Conservation (phyloP, 2,113 vertebrate species). For the Toxotes chatareus region DNA sequence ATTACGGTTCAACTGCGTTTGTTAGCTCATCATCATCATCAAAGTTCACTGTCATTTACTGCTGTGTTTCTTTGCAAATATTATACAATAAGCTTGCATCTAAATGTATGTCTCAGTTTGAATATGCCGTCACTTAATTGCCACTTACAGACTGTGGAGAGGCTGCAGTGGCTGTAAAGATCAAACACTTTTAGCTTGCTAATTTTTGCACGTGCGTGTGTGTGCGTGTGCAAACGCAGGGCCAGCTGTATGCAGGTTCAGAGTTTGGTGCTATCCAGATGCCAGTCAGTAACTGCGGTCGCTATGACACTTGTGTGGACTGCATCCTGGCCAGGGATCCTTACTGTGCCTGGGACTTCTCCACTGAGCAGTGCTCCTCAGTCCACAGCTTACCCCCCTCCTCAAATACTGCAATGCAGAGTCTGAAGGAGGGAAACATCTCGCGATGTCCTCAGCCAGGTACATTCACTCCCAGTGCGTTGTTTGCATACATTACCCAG, state of each 20-base stretch:
- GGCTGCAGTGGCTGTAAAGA: neutral
- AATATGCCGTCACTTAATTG: constrained; percentile 17
- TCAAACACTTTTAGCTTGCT: neutral
- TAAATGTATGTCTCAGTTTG: neutral
- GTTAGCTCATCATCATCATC: constrained; percentile 15
- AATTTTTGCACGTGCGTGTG: neutral
- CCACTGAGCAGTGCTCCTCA: constrained; percentile 48
- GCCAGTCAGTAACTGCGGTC: constrained; percentile 80
- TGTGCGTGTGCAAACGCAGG: constrained; percentile 62
- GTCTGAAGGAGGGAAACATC: constrained; percentile 78
- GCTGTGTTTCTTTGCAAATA: neutral
- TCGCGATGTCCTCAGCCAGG: constrained; percentile 79
- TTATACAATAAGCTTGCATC: neutral
- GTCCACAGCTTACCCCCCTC: neutral
- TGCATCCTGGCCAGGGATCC: constrained; percentile 86
- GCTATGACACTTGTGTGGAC: constrained; percentile 77
- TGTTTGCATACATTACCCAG: neutral
- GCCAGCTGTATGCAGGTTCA: constrained; percentile 82
- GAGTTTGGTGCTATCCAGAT: constrained; percentile 80
- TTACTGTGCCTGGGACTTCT: constrained; percentile 82
- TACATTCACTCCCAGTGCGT: constrained; percentile 23
- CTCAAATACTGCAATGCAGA: constrained; percentile 71
- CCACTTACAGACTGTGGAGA: neutral
- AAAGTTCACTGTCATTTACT: neutral
- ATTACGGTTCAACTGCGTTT: neutral